phyloP scores from a whole-genome alignment of 64 coral and sea anemone species.

The Hydrozoanthus tunicans region DNA sequence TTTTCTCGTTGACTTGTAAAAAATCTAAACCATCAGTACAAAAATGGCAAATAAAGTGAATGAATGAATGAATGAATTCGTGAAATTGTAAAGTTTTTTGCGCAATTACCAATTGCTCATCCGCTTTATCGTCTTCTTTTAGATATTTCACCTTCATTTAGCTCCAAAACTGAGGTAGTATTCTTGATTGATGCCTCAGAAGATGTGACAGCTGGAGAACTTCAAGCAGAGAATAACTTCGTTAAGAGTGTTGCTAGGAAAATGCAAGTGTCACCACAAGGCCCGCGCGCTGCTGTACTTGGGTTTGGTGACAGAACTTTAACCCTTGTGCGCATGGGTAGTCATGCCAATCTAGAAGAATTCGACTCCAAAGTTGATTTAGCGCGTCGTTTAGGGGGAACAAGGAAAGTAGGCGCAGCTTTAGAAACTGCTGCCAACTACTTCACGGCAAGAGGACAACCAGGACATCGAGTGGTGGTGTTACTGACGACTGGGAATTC shows the following conservation, averaged over 20 bases:
- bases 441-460: slow-evolving; percentile 30
- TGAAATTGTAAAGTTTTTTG: too few relatives aligned
- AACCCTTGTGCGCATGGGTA: neutral
- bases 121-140: neutral
- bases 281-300: slow-evolving; percentile 56
- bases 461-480: slow-evolving; percentile 31
- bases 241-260: slow-evolving; percentile 63
- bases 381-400: neutral
- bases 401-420: slow-evolving; percentile 22
- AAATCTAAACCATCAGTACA: too few relatives aligned
- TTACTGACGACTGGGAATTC: slow-evolving; percentile 41
- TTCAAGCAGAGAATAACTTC: slow-evolving; percentile 72
- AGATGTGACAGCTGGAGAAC: slow-evolving; percentile 50
- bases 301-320: slow-evolving; percentile 40
- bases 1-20: too few relatives aligned
- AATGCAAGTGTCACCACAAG: slow-evolving; percentile 55
- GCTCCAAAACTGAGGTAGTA: slow-evolving; percentile 58
- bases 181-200: slow-evolving; percentile 77
- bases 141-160: slow-evolving; percentile 35
- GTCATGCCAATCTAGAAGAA: neutral
- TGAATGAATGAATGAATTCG: too few relatives aligned
- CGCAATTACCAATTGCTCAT: neutral
- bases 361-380: slow-evolving; percentile 38
- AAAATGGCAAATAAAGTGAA: too few relatives aligned
- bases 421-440: slow-evolving; percentile 20